phyloP scores from a whole-genome alignment of 2,797 vertebrate species.

The Macrochelys suwanniensis region DNA sequence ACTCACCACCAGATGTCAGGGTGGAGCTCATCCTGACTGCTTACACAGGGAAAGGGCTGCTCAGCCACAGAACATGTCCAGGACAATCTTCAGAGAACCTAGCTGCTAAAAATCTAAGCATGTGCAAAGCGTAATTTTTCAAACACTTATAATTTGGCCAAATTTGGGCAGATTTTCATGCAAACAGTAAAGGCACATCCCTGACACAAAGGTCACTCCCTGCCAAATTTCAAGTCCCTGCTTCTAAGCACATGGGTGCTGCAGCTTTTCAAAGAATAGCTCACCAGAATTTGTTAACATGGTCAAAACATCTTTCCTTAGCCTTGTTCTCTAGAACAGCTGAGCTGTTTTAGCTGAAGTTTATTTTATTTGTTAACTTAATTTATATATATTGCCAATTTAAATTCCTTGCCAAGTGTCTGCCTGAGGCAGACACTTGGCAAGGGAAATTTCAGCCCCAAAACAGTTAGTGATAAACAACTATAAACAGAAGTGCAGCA shows the following conservation, averaged over 20 bases:
- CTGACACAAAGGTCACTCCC: constrained; percentile 42
- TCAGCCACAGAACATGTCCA: constrained; percentile 5
- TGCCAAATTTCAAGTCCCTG: constrained; percentile 17
- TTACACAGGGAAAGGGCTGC: neutral
- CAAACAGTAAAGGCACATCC: neutral
- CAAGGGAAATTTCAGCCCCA: no score
- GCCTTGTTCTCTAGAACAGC: neutral
- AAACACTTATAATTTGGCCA: constrained; percentile 6
- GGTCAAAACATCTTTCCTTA: neutral
- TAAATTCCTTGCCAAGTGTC: neutral
- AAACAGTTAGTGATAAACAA: neutral
- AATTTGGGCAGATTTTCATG: constrained; percentile 19
- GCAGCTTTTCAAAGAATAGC: constrained; percentile 26
- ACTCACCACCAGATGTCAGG: no score
- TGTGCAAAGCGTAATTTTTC: neutral
- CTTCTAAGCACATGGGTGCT: neutral
- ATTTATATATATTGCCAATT: neutral
- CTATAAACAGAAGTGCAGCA: neutral
- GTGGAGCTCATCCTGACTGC: no score
- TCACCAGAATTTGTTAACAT: neutral
- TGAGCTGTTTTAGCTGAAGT: neutral
- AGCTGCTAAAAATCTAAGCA: constrained; percentile 51
- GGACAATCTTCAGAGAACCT: constrained; percentile 49
- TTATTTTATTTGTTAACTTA: neutral
- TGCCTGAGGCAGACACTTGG: no score